Base-by-base conservation (phyloP, 1,140 invertebrate genomes). In the Meloidogyne hapla region DNA sequence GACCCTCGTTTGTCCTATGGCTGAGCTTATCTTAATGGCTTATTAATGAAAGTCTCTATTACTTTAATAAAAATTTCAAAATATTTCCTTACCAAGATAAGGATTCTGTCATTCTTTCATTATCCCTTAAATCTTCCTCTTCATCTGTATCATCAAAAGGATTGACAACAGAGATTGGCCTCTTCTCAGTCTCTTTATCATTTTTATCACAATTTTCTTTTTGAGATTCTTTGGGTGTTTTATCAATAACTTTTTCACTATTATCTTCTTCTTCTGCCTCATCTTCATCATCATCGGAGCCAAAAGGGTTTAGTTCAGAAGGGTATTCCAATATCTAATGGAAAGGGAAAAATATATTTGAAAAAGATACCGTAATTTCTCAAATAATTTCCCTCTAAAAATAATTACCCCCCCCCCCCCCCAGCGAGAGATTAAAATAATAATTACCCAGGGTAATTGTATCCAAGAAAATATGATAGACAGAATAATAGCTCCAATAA, bases 221-320 rank as follows among this genome's bases (percentile, higher is more conserved):
- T 10, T 40, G 42, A 15, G 25, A 66, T 65, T 63, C 66, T 67
- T 45, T 68, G 64, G 18, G 8, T 18, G n/a, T 28, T 12, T 65
- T 62, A 42, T n/a, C n/a, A 75, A 40, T 21, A 66, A 45, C 38
- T 75, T 68, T 5, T 64, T 74, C 13, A 9, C 62, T 10, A 61
- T 40, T 26, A 12, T 62, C 33, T n/a, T 73, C 56, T 18, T 56
- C 40, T 8, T 66, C 65, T 5, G 28, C 18, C 28, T 42, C 62
- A 56, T 70, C 56, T 21, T 38, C 70, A 23, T 75, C 73, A 18
- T 73, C 70, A 26, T 73, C 70, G n/a, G 23, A 56, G 18, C 70
- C 70, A 28, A 73, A 73, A 33, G 70, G 70, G n/a, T 73, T 73
- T 38, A 73, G 26, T 64, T 73, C 70, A 26, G 56, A 48, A 23